Evolutionary conservation across 1,140 invertebrate genomes (phyloP), one percentile per base, ranked within the genome.

Genomic region (Heliconius hermathena): DNA sequence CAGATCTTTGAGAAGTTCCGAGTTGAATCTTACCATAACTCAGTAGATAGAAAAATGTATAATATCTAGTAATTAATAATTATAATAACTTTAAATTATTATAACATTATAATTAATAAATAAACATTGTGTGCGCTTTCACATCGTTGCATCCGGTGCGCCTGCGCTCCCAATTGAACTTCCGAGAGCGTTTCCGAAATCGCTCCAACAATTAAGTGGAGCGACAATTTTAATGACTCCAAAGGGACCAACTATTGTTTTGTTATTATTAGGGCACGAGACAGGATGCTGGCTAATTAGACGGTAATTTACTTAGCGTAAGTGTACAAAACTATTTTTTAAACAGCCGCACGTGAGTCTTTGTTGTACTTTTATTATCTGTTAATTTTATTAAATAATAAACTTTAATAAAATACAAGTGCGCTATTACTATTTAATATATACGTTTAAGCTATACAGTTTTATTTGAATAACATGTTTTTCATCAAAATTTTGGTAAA

Each of bases 251-350:
- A 87, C 90, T 92, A 94, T 94, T 93, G 92, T 92, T 94, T 94
- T 93, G 91, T 94, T 92, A 94, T 93, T 92, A 91, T 91, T 90
- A 87, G 83, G 89, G 89, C 93, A 93, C 91, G 91, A 91, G 92
- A 92, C 93, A 94, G 93, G 93, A 94, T 91, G 88, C 87, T 86
- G 89, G 84, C 86, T 94, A 93, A 94, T 93, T 93, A 93, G 84
- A 83, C 87, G 78, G 81, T 93, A 91, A 93, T 93, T 91, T 90
- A 90, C 89, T 90, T 89, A 88, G 85, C 80, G 82, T 88, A 89
- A 83, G 83, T 81, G 78, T 81, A 78, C 75, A 60, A 73, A 71
- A 70, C 54, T 41, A 82, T 46, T 66, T 79, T 80, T 78, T 77
- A 74, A 79, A 80, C 41, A 16, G 33, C 26, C 70, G 11, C 71